Conservation (phyloP, 2,113 vertebrate genomes). For the Malurus melanocephalus region DNA sequence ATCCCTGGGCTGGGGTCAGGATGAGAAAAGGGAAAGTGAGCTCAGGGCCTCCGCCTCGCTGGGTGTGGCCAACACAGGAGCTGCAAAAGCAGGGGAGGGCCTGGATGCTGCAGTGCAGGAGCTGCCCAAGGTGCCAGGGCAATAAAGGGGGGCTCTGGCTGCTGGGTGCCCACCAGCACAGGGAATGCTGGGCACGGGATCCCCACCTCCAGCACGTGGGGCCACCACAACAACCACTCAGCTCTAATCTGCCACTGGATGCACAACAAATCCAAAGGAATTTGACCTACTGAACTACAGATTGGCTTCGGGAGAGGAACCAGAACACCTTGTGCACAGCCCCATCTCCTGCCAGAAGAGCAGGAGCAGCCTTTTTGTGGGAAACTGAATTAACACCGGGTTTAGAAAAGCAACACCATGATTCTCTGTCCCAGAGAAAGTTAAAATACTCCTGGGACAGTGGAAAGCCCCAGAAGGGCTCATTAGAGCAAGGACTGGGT, state of each 20-base stretch:
- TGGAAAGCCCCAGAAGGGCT: not conserved
- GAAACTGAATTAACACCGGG: not conserved
- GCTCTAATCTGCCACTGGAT: not conserved
- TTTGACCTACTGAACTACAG: too few relatives aligned
- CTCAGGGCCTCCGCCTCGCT: not conserved
- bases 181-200: not conserved
- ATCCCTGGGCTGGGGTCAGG: not conserved
- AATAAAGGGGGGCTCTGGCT: not conserved
- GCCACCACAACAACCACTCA: not conserved
- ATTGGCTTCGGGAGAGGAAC: not conserved
- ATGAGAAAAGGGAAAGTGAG: not conserved
- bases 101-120: not conserved
- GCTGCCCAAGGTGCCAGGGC: not conserved
- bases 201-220: rapidly evolving
- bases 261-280: not conserved
- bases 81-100: not conserved
- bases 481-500: not conserved
- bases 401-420: not conserved
- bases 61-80: not conserved
- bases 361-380: not conserved
- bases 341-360: not conserved
- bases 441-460: not conserved
- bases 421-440: not conserved
- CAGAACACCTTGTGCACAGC: not conserved
- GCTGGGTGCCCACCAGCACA: not conserved